Conservation (phyloP, 2,888 invertebrate species). For the Brenthis hecate region DNA sequence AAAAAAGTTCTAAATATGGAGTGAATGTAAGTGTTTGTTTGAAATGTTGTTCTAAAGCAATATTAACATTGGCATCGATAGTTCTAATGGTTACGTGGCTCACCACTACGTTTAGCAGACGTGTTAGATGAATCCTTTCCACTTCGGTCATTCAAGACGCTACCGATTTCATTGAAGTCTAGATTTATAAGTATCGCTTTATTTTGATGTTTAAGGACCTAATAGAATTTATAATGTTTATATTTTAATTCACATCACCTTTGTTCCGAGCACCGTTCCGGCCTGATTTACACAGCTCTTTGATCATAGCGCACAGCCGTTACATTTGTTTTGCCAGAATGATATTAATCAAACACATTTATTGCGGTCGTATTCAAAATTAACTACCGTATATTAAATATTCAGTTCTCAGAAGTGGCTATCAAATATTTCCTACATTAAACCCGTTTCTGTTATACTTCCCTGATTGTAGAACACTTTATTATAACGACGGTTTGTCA, state of each 20-base stretch:
- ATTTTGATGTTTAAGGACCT: conserved; percentile 24
- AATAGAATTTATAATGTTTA: conserved; percentile 45
- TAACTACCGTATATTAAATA: conserved; percentile 73
- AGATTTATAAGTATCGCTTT: conserved; percentile 18
- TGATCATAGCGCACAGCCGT: conserved; percentile 69
- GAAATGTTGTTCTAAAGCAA: too few species aligned
- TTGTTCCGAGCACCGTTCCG: conserved; percentile 52
- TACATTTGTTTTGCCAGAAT: conserved; percentile 74
- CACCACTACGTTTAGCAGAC: neutral
- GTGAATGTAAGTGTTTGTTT: conserved; percentile 25
- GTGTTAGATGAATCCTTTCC: too few species aligned
- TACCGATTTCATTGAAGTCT: conserved; percentile 21
- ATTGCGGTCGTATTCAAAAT: conserved; percentile 72
- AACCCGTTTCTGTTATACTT: conserved; percentile 65
- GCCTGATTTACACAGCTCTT: conserved; percentile 63
- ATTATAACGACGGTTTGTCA: conserved; percentile 60
- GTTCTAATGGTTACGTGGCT: too few species aligned
- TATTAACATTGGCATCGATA: too few species aligned
- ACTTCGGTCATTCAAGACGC: conserved; percentile 16
- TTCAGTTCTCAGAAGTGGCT: conserved; percentile 70
- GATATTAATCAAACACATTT: conserved; percentile 78
- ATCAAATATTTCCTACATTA: conserved; percentile 79
- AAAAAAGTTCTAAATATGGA: too few species aligned
- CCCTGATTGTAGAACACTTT: conserved; percentile 58
- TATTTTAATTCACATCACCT: conserved; percentile 55